A percentile compares a stretch with the other conserved stretches of the same genome.
Conservation (phyloP, 2,797 vertebrate species). For the Pachyuromys duprasi region DNA sequence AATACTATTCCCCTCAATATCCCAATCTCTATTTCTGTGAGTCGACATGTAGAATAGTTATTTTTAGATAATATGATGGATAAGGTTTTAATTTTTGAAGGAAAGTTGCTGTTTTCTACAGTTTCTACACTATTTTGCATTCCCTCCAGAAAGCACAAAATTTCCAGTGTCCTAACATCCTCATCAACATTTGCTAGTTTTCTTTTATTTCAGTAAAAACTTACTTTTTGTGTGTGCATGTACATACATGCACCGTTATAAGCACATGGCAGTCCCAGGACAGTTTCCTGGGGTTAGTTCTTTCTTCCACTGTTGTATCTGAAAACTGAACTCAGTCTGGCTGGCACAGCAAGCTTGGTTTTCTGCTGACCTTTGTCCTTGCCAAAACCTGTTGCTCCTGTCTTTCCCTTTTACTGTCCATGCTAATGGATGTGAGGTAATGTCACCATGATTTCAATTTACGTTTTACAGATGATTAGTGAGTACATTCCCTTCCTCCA, state of each 20-base stretch:
- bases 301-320: neutral
- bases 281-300: neutral
- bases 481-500: neutral
- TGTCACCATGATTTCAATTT: neutral
- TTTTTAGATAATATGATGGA: neutral
- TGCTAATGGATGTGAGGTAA: neutral
- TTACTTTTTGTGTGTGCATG: neutral
- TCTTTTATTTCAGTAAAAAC: neutral
- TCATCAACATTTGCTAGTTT: neutral
- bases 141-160: no score
- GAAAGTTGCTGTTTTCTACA: neutral
- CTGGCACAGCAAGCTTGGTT: neutral
- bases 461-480: neutral
- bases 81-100: neutral
- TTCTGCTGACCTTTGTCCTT: neutral
- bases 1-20: neutral
- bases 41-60: neutral
- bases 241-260: no score
- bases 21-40: neutral
- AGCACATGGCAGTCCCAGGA: neutral
- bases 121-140: neutral
- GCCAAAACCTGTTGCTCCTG: rapidly evolving
- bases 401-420: neutral
- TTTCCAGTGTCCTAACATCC: neutral
- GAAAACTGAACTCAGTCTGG: neutral